phyloP scores from a whole-genome alignment of 1,140 invertebrate species.

The Mesaphorura yosii region DNA sequence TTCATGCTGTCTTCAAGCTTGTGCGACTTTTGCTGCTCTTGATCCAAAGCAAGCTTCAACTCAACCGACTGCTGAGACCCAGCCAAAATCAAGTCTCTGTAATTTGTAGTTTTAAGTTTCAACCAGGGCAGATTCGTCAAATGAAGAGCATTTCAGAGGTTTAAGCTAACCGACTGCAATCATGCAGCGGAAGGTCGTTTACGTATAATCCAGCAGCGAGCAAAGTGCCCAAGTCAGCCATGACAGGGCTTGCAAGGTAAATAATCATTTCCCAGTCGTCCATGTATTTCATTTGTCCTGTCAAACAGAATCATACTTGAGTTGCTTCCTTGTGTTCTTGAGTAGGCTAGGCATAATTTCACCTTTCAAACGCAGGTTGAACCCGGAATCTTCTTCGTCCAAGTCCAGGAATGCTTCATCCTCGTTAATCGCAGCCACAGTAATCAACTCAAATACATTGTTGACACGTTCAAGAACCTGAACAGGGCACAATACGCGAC shows the following conservation, averaged over 20 bases:
- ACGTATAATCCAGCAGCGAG: slow-evolving; percentile 85
- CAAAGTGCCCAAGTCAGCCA: slow-evolving; percentile 80
- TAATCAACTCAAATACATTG: slow-evolving; percentile 90
- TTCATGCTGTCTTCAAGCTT: slow-evolving; percentile 92
- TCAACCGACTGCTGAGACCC: slow-evolving; percentile 96
- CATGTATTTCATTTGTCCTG: slow-evolving; percentile 97
- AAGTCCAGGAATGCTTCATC: slow-evolving; percentile 41
- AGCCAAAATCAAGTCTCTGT: slow-evolving; percentile 84
- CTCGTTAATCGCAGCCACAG: slow-evolving; percentile 40
- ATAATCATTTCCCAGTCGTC: slow-evolving; percentile 94
- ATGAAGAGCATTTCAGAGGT: background rate
- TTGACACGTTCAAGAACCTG: slow-evolving; percentile 88
- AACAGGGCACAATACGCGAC: slow-evolving; percentile 14
- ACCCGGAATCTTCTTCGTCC: slow-evolving; percentile 48
- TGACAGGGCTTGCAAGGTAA: slow-evolving; percentile 88
- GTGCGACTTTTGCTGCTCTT: slow-evolving; percentile 92
- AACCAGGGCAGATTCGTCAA: slow-evolving; percentile 40
- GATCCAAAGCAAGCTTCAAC: slow-evolving; percentile 84
- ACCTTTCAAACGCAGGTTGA: slow-evolving; percentile 71
- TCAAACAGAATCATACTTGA: background rate
- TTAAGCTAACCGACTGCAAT: slow-evolving; percentile 69
- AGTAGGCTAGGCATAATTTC: slow-evolving; percentile 21
- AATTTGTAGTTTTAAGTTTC: slow-evolving; percentile 23
- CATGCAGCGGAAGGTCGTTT: slow-evolving; percentile 95
- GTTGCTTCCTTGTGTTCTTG: background rate